Conservation (phyloP, 2,888 invertebrate species). For the Drosophila infuscata region DNA sequence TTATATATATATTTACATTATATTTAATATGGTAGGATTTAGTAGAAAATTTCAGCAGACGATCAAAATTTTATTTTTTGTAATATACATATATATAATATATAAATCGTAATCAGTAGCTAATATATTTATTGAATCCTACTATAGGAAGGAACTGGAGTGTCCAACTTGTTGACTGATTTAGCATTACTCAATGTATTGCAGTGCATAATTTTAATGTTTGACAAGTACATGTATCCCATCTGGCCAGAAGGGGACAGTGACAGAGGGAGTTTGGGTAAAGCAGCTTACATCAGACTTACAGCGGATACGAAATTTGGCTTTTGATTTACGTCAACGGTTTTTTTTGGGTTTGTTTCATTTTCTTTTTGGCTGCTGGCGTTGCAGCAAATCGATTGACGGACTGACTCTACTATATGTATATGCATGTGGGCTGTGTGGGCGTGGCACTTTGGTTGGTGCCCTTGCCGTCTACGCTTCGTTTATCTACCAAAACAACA, state of each 20-base stretch:
- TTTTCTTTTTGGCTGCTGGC: constrained; percentile 51
- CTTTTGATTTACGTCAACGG: constrained; percentile 77
- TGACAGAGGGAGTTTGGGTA: constrained; percentile 20
- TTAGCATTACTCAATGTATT: neutral
- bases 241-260: neutral
- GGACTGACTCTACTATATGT: constrained; percentile 44
- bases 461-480: constrained; percentile 54
- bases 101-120: neutral
- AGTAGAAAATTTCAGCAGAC: neutral
- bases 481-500: constrained; percentile 77
- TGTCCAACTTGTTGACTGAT: constrained; percentile 10
- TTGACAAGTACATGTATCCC: constrained; percentile 48
- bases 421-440: constrained; percentile 20
- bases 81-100: neutral
- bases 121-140: neutral
- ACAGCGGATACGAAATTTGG: constrained; percentile 80
- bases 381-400: constrained; percentile 75
- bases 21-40: too few relatives aligned
- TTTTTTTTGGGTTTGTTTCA: constrained; percentile 39
- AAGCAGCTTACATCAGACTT: constrained; percentile 80
- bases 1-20: neutral
- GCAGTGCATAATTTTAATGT: constrained; percentile 36
- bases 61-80: neutral
- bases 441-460: constrained; percentile 43
- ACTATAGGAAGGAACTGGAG: neutral